Evolutionary conservation across 2,888 invertebrate species (phyloP).

Genomic region (Trimorus sp.): DNA sequence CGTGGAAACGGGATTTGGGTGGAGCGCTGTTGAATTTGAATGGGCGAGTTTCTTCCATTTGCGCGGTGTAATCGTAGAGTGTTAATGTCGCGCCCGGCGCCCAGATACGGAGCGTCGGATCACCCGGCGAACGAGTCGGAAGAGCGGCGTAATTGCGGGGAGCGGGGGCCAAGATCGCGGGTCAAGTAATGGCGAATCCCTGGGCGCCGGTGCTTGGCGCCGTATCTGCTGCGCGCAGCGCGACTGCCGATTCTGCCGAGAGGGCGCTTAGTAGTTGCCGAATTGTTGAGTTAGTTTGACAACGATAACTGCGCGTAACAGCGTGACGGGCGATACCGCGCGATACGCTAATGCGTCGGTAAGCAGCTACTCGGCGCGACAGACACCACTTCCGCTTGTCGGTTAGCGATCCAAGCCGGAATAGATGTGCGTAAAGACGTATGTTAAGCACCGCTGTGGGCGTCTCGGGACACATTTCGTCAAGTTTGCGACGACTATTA

Average conservation of each 20-base stretch:
- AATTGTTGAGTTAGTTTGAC: slow-evolving; percentile 65
- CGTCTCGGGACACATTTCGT: slow-evolving; percentile 50
- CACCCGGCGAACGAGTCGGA: slow-evolving; percentile 45
- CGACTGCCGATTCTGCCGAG: too few species aligned
- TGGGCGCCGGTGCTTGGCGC: slow-evolving; percentile 34
- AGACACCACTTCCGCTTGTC: slow-evolving; percentile 60
- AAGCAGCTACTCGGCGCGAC: slow-evolving; percentile 64
- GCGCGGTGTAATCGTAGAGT: slow-evolving; percentile 72
- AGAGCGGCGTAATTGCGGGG: slow-evolving; percentile 46
- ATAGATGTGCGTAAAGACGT: slow-evolving; percentile 58
- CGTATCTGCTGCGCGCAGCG: slow-evolving; percentile 16
- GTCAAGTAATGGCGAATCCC: slow-evolving; percentile 60
- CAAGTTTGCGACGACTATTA: slow-evolving; percentile 51
- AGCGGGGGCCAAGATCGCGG: slow-evolving; percentile 49
- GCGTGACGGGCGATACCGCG: slow-evolving; percentile 51
- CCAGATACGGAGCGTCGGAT: slow-evolving; percentile 54
- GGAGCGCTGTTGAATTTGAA: slow-evolving; percentile 73
- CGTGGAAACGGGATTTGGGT: slow-evolving; percentile 67
- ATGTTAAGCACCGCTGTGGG: slow-evolving; percentile 50
- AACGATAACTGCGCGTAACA: slow-evolving; percentile 61
- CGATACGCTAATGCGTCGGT: slow-evolving; percentile 71
- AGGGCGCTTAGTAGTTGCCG: slow-evolving; percentile 60
- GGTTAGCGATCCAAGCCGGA: slow-evolving; percentile 51
- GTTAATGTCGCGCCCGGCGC: slow-evolving; percentile 71
- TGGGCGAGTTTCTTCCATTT: slow-evolving; percentile 74